Conservation (phyloP, 2,888 invertebrate genomes). For the Chymomyza amoena region DNA sequence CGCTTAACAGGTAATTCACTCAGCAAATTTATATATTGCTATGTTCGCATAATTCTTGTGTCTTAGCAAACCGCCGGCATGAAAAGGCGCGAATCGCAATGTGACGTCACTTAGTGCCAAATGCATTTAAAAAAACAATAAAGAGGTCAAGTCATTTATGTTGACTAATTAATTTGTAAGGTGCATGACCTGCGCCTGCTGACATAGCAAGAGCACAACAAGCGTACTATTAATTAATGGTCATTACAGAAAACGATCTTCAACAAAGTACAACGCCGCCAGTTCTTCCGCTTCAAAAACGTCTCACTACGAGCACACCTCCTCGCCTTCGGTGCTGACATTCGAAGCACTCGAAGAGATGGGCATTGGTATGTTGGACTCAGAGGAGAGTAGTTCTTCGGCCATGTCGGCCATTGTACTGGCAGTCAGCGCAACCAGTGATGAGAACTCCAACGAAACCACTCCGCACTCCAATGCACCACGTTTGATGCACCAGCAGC, state of each 20-base stretch:
- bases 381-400: conserved; percentile 79
- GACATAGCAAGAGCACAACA: conserved; percentile 24
- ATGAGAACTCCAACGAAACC: conserved; percentile 76
- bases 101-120: conserved; percentile 46
- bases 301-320: conserved; percentile 55
- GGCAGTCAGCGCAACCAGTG: conserved; percentile 64
- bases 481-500: conserved; percentile 66
- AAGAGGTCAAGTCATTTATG: conserved; percentile 35
- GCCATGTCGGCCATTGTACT: conserved; percentile 66
- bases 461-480: conserved; percentile 71
- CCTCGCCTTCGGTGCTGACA: conserved; percentile 58
- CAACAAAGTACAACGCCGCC: conserved; percentile 29
- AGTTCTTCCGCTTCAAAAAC: conserved; percentile 57
- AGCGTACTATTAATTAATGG: conserved; percentile 35
- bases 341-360: conserved; percentile 79
- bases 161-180: conserved; percentile 37
- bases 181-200: conserved; percentile 61
- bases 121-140: conserved; percentile 28
- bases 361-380: conserved; percentile 82
- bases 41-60: background rate
- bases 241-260: conserved; percentile 70
- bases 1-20: conserved; percentile 68
- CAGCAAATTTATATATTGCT: background rate
- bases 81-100: conserved; percentile 51
- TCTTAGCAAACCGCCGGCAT: conserved; percentile 2